Conservation (phyloP, 2,888 invertebrate genomes). For the Macrosiphum euphorbiae region DNA sequence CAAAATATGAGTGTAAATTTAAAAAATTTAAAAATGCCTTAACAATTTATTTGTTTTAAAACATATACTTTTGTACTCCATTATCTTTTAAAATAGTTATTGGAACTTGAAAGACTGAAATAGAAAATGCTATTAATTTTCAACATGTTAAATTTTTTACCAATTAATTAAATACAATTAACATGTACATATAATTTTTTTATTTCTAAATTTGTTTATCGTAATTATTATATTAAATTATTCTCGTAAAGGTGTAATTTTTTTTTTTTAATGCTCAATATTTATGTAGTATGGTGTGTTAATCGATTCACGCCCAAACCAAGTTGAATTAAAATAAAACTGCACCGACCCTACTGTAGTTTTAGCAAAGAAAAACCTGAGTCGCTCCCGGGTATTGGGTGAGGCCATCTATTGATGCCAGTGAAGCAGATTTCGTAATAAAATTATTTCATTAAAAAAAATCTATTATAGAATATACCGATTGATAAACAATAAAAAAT, state of each 20-base stretch:
- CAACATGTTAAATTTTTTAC: too few species aligned
- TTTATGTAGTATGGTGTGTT: not conserved
- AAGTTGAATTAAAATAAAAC: not conserved
- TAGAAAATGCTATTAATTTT: too few species aligned
- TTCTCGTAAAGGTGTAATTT: not conserved
- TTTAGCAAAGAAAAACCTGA: not conserved
- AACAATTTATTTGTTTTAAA: too few species aligned
- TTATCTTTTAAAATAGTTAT: not conserved
- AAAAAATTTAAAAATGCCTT: too few species aligned
- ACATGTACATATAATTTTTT: not conserved
- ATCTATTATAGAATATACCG: not conserved
- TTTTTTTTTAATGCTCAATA: not conserved
- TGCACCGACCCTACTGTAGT: not conserved
- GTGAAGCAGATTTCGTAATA: not conserved
- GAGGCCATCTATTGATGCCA: not conserved
- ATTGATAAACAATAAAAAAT: not conserved
- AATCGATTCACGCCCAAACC: not conserved
- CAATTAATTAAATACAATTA: too few species aligned
- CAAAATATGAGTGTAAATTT: too few species aligned
- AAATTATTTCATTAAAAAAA: not conserved
- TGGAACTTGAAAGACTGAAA: too few species aligned
- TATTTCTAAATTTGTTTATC: not conserved
- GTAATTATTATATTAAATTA: not conserved
- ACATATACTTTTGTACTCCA: too few species aligned
- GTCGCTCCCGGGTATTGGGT: not conserved